Percentiles rank a stretch among this genome's conserved stretches.
These are phyloP conservation scores for Podarcis cretensis DNA, from an alignment of 2,113 vertebrate genomes.

Conservation along the genomic window DNA sequence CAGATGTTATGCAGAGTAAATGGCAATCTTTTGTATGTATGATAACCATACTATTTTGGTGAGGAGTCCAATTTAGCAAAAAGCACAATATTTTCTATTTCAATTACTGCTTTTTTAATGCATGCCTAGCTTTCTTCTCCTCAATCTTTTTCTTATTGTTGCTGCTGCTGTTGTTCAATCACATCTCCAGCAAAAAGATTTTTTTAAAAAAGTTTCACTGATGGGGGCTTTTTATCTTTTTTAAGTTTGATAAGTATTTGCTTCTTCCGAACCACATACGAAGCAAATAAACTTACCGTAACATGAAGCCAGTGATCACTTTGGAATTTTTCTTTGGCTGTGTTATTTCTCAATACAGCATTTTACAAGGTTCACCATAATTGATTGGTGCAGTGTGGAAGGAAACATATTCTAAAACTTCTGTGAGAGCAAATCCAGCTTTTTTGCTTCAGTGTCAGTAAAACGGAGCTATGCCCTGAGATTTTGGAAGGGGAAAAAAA, in stretches of 20 bases:
- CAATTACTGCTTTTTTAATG: not conserved
- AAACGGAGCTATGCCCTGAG: not conserved
- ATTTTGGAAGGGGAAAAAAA: not conserved
- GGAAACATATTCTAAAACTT: not conserved
- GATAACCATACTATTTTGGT: not conserved
- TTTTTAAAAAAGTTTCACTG: not conserved
- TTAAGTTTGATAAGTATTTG: slow-evolving; percentile 27
- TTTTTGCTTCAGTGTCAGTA: not conserved
- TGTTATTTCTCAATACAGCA: slow-evolving; percentile 8
- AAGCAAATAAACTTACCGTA: slow-evolving; percentile 22
- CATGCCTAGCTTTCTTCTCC: not conserved
- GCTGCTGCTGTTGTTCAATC: not conserved
- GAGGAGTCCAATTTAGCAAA: not conserved
- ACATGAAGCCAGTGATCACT: not conserved
- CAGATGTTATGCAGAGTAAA: not conserved
- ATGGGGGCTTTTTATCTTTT: not conserved
- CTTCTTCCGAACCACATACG: not conserved
- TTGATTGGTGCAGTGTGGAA: not conserved
- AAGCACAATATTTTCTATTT: not conserved
- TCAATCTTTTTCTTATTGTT: not conserved
- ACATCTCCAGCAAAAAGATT: not conserved
- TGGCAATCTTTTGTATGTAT: not conserved
- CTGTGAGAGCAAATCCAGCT: not conserved
- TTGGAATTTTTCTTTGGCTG: not conserved
- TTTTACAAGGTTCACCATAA: slow-evolving; percentile 46